phyloP scores from a whole-genome alignment of 1,140 invertebrate species.

The Colletes gigas region DNA sequence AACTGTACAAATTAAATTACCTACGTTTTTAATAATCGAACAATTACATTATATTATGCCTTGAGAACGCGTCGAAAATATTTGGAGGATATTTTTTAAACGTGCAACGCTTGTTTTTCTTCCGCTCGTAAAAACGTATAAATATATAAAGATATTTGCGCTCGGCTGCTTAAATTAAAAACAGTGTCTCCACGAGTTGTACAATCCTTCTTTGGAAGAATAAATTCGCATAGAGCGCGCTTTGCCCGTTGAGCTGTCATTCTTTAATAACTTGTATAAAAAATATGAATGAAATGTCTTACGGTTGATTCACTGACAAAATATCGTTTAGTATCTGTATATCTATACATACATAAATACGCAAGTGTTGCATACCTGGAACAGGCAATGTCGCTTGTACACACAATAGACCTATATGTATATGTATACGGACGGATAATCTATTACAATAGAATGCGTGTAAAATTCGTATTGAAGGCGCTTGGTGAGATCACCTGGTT shows the following conservation, averaged over 20 bases:
- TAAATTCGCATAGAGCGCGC: constrained; percentile 5
- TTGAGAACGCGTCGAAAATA: background rate
- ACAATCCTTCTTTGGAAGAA: constrained; percentile 36
- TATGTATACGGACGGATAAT: constrained; percentile 61
- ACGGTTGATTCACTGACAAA: background rate
- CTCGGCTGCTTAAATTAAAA: background rate
- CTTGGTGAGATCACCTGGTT: constrained; percentile 51
- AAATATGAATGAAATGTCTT: constrained; percentile 27
- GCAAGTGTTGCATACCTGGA: constrained; percentile 7
- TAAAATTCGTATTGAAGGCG: constrained; percentile 22
- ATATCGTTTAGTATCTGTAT: background rate
- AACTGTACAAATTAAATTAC: constrained; percentile 23
- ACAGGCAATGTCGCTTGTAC: constrained; percentile 23
- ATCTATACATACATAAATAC: constrained; percentile 4
- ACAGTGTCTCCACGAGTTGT: background rate
- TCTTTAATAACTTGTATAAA: constrained; percentile 24
- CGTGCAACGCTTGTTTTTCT: background rate
- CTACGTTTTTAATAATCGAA: background rate
- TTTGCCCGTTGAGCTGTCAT: constrained; percentile 9
- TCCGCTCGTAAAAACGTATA: background rate
- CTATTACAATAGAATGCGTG: constrained; percentile 32
- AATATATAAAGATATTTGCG: constrained; percentile 17
- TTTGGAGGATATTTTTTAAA: background rate
- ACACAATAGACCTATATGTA: constrained; percentile 41
- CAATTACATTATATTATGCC: background rate